Conservation (phyloP, 2,888 invertebrate species). For the Tinea pellionella region DNA sequence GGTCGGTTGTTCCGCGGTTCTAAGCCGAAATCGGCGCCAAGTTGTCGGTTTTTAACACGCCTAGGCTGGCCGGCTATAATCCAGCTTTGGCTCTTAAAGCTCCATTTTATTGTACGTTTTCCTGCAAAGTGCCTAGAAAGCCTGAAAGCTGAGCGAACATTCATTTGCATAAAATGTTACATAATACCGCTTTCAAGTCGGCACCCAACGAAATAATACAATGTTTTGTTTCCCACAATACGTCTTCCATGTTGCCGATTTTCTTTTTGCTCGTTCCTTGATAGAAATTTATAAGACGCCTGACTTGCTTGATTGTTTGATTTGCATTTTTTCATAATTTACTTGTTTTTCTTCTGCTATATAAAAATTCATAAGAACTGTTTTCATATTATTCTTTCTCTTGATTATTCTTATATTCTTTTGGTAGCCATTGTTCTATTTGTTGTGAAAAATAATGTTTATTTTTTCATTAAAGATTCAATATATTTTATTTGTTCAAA, state of each 20-base stretch:
- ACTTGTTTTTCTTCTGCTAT: conserved; percentile 8
- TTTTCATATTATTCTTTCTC: not conserved
- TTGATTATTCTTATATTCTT: too few species aligned
- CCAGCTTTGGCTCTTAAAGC: conserved; percentile 29
- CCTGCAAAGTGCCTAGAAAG: conserved; percentile 40
- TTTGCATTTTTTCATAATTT: conserved; percentile 6
- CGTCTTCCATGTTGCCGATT: conserved; percentile 18
- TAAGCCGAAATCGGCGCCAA: conserved; percentile 8
- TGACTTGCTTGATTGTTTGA: conserved; percentile 9
- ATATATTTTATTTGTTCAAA: too few species aligned
- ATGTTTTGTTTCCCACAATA: conserved; percentile 35
- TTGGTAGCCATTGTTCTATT: not conserved
- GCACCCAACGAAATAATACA: conserved; percentile 23
- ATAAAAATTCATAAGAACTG: conserved; percentile 12
- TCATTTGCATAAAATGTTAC: conserved; percentile 51
- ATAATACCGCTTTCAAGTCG: conserved; percentile 37
- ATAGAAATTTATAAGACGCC: conserved; percentile 19
- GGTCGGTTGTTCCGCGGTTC: not conserved
- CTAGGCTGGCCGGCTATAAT: conserved; percentile 26
- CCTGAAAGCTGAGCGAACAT: conserved; percentile 39
- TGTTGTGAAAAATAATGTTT: not conserved
- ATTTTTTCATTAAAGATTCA: too few species aligned
- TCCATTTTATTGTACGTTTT: conserved; percentile 41
- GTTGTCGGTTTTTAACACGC: conserved; percentile 19
- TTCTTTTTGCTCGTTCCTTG: conserved; percentile 26